These are phyloP conservation scores for Pseudochirops corinnae DNA, from an alignment of 2,797 vertebrate species.

Conservation along the genomic window DNA sequence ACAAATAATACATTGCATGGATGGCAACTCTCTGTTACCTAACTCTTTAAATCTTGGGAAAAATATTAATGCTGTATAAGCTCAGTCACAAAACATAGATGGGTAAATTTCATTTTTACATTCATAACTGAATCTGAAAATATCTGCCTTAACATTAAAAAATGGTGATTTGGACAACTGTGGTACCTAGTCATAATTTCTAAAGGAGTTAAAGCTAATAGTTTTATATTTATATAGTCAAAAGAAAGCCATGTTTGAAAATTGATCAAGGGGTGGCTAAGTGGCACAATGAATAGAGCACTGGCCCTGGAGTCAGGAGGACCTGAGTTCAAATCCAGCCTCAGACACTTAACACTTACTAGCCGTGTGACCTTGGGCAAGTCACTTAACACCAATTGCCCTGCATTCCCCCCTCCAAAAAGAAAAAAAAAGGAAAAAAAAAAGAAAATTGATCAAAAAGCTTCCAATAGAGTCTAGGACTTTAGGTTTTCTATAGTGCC, in stretches of 20 bases:
- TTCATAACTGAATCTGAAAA: slow-evolving; percentile 51
- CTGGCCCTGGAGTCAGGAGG: too few relatives aligned
- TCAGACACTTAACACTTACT: too few relatives aligned
- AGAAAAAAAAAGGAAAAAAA: too few relatives aligned
- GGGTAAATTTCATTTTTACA: slow-evolving; percentile 50
- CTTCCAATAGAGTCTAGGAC: slow-evolving; percentile 17
- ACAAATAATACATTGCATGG: not conserved
- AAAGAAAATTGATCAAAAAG: not conserved
- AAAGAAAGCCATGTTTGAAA: not conserved
- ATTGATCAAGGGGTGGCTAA: too few relatives aligned
- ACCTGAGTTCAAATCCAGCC: too few relatives aligned
- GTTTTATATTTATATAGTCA: slow-evolving; percentile 39
- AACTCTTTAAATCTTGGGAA: slow-evolving; percentile 1
- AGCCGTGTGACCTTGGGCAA: too few relatives aligned
- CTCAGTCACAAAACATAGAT: slow-evolving; percentile 21
- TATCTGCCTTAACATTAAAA: slow-evolving; percentile 2
- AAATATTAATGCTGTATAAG: not conserved
- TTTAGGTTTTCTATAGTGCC: not conserved
- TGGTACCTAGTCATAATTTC: slow-evolving; percentile 50
- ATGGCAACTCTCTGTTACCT: not conserved
- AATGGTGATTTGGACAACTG: slow-evolving; percentile 49
- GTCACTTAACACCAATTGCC: too few relatives aligned
- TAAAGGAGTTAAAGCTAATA: slow-evolving; percentile 35
- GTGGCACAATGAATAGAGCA: too few relatives aligned
- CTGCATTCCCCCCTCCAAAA: too few relatives aligned